Evolutionary conservation across 2,888 invertebrate genomes (phyloP).

Genomic region (Sinelater perroti): DNA sequence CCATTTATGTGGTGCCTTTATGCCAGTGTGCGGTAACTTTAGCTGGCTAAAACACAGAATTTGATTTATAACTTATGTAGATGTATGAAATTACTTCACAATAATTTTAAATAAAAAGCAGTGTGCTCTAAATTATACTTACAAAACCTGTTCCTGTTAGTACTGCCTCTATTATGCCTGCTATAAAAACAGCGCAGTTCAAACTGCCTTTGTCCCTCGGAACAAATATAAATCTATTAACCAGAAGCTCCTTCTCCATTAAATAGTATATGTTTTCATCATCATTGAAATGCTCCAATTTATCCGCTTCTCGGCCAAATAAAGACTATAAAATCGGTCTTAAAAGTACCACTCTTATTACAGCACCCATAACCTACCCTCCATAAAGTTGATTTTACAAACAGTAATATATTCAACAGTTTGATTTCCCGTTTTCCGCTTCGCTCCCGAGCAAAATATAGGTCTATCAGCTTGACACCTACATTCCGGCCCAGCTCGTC

Average conservation of each 20-base stretch:
- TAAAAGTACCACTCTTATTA: too few species aligned
- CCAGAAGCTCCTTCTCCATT: conserved; percentile 97
- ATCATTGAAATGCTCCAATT: conserved; percentile 97
- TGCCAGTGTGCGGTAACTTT: conserved; percentile 99
- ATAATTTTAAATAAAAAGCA: conserved; percentile 1
- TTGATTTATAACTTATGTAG: background rate
- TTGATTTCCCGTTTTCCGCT: conserved; percentile 95
- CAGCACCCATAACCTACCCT: conserved; percentile 68
- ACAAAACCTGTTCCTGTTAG: conserved; percentile 95
- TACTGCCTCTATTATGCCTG: conserved; percentile 97
- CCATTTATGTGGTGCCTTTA: conserved; percentile 99
- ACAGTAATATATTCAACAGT: conserved; percentile 90
- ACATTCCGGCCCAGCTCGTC: conserved; percentile 96
- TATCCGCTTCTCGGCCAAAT: conserved; percentile 98
- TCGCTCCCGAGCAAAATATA: conserved; percentile 92
- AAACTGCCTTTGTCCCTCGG: conserved; percentile 97
- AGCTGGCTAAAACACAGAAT: conserved; percentile 79
- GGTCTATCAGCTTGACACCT: conserved; percentile 90
- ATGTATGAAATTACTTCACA: conserved; percentile 2
- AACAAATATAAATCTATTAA: conserved; percentile 95
- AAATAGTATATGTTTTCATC: conserved; percentile 98
- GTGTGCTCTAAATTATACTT: conserved; percentile 66
- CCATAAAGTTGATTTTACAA: conserved; percentile 97
- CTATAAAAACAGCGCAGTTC: conserved; percentile 98
- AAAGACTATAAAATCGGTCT: conserved; percentile 73